These are phyloP conservation scores for Epirrhoe tristata DNA, from an alignment of 2,888 invertebrate species.

Conservation along the genomic window DNA sequence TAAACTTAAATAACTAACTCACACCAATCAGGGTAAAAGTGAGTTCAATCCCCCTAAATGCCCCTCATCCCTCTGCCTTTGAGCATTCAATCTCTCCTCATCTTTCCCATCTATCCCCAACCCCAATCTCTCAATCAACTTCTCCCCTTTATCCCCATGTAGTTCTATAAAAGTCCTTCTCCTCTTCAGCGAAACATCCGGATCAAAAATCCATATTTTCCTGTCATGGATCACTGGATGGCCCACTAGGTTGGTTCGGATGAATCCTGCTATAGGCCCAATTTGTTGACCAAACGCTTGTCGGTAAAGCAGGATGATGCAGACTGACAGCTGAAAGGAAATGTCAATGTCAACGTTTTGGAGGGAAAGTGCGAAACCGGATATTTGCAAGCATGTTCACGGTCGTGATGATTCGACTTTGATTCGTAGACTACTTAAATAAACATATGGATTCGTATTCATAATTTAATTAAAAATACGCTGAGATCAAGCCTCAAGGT, in stretches of 20 bases:
- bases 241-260: constrained; percentile 85
- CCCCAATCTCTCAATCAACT: constrained; percentile 87
- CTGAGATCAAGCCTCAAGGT: too few species aligned
- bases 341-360: constrained; percentile 41
- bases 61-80: constrained; percentile 83
- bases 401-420: neutral
- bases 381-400: neutral
- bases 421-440: too few species aligned
- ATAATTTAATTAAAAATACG: too few species aligned
- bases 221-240: constrained; percentile 85
- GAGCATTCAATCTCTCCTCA: constrained; percentile 79
- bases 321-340: constrained; percentile 65
- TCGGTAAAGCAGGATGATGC: constrained; percentile 55
- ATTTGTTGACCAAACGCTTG: constrained; percentile 48
- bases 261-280: constrained; percentile 65
- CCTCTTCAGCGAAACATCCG: constrained; percentile 86
- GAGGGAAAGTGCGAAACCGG: constrained; percentile 32
- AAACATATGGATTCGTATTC: too few species aligned
- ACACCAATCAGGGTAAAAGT: constrained; percentile 56
- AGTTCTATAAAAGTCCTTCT: constrained; percentile 86
- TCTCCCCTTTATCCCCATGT: constrained; percentile 87
- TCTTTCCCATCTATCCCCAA: constrained; percentile 87
- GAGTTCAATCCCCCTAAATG: constrained; percentile 83
- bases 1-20: too few species aligned
- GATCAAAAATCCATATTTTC: constrained; percentile 87